phyloP scores from a whole-genome alignment of 2,888 invertebrate genomes.

The Oligia latruncula region DNA sequence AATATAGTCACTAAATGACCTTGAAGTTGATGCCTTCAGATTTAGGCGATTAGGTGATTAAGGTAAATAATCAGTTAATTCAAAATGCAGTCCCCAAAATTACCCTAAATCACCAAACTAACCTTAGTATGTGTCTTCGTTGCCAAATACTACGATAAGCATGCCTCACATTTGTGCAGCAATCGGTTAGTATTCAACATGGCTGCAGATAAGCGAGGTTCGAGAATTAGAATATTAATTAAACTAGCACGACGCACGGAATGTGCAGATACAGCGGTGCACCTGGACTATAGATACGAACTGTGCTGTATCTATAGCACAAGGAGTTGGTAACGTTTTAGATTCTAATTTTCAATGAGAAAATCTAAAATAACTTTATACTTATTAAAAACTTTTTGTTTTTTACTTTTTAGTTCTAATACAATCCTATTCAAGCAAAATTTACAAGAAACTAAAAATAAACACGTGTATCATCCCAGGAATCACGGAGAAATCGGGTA shows the following conservation, averaged over 20 bases:
- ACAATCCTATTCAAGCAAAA: background rate
- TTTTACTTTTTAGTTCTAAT: background rate
- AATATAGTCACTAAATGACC: background rate
- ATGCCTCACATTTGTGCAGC: slow-evolving; percentile 2
- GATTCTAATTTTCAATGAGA: background rate
- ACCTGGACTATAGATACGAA: slow-evolving; percentile 1
- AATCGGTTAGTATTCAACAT: slow-evolving; percentile 47
- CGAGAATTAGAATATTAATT: slow-evolving; percentile 46
- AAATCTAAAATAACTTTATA: background rate
- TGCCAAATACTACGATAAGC: slow-evolving; percentile 13
- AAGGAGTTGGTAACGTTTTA: background rate
- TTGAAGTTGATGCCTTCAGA: too few species aligned
- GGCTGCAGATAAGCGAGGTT: slow-evolving; percentile 33
- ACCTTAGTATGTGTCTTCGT: background rate
- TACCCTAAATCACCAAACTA: background rate
- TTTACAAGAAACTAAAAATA: background rate
- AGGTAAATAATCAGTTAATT: background rate
- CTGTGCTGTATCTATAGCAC: background rate
- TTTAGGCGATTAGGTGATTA: too few species aligned
- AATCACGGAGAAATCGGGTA: background rate
- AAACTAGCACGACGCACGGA: slow-evolving; percentile 30
- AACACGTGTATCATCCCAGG: background rate
- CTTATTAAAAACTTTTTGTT: too few species aligned
- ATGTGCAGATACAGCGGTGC: slow-evolving; percentile 11
- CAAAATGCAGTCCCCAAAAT: background rate